Percentiles rank a stretch among this genome's conserved stretches.
phyloP scores from a whole-genome alignment of 2,888 invertebrate species.

The Auanema freiburgensis region DNA sequence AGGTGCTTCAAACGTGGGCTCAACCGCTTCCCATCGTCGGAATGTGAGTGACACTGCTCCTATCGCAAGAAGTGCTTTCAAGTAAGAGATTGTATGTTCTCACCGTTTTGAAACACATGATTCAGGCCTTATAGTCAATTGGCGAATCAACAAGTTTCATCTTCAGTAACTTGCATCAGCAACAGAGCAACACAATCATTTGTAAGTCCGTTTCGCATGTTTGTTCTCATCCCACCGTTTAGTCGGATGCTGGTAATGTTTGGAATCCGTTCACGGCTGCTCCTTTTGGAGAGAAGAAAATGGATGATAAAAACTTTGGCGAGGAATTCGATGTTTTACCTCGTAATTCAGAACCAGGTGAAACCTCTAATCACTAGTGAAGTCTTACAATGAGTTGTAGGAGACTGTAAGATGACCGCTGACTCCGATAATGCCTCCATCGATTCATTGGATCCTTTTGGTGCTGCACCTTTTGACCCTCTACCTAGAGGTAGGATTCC shows the following conservation, averaged over 20 bases:
- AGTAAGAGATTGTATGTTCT: slow-evolving; percentile 22
- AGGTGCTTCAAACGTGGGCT: background rate
- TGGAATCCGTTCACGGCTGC: slow-evolving; percentile 56
- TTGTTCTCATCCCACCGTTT: background rate
- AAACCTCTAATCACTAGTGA: background rate
- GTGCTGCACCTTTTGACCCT: slow-evolving; percentile 67
- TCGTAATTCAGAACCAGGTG: background rate
- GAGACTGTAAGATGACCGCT: background rate
- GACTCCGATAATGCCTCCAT: slow-evolving; percentile 45
- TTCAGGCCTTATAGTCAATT: slow-evolving; percentile 43
- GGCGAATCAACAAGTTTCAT: slow-evolving; percentile 5
- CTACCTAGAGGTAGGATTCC: slow-evolving; percentile 16
- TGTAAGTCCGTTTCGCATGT: background rate
- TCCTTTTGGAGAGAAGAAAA: slow-evolving; percentile 26
- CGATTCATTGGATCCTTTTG: slow-evolving; percentile 66
- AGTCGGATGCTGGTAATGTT: background rate
- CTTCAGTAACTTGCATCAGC: background rate
- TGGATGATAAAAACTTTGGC: slow-evolving; percentile 30
- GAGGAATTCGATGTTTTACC: slow-evolving; percentile 28
- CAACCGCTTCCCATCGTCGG: slow-evolving; percentile 16
- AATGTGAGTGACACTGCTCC: slow-evolving; percentile 39
- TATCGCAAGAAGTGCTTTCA: slow-evolving; percentile 43
- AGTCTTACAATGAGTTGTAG: background rate
- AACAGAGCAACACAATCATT: background rate
- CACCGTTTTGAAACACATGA: background rate